Evolutionary conservation across 2,113 vertebrate genomes (phyloP), one percentile per base, ranked within the genome.

Genomic region (Leucosticte australis): DNA sequence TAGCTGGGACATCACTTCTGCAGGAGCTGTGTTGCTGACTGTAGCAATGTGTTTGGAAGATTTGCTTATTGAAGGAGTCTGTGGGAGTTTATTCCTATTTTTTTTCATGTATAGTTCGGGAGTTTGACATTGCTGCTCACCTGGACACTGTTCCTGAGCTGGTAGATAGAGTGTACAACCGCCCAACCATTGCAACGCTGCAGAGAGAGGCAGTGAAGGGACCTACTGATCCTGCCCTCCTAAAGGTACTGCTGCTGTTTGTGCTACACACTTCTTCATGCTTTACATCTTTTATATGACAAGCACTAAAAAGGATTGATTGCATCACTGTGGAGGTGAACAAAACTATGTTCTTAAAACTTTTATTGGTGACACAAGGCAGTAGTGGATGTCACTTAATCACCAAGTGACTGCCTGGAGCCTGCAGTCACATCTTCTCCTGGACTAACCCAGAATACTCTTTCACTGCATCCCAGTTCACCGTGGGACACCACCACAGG

Each of bases 71-170:
- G 15, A 92, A 70, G 28, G 69, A 65, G 14, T 70, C n/a, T 13
- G 4, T 10, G 21, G 35, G 57, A 79, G 31, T 67, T 92, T 35
- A 50, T 82, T 71, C 15, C 21, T 57, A 7, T 12, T 35, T 28
- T 69, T 75, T 65, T 92, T 96, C 1, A 69, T 82, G 94, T 94
- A 7, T 81, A 99, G 99, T 99, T 92, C 24, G 96, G 52, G 95
- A 97, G 31, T 99, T 99, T 97, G 98, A 99, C 92, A 74, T 99
- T 94, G 98, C 98, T 13, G 83, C 93, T 55, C 99, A 98, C 53
- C 98, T 99, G 67, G 97, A 98, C 70, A 99, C 99, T 0, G 97
- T 96, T 17, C 99, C 99, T 1, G 98, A 99, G 93, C 97, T 99
- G 6, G 96, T 99, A 30, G 92, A 97, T 44, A 95, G 99, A 97